phyloP scores from a whole-genome alignment of 2,113 vertebrate genomes.

The Leptosomus discolor region DNA sequence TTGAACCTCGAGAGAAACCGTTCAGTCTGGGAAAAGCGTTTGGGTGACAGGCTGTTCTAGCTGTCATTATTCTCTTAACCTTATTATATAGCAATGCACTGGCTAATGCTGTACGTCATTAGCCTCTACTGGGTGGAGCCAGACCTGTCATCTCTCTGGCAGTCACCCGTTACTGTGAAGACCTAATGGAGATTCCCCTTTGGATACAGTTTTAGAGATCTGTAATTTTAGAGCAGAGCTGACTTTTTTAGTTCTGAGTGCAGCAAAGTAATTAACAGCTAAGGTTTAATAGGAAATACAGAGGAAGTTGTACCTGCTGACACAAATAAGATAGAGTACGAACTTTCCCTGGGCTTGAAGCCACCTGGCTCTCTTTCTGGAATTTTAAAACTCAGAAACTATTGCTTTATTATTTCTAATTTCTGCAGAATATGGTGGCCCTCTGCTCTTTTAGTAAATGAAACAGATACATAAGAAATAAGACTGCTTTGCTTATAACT shows the following conservation, averaged over 20 bases:
- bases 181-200: not conserved
- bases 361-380: not conserved
- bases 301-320: not conserved
- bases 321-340: not conserved
- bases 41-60: not conserved
- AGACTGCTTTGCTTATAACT: not conserved
- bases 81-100: not conserved
- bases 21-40: not conserved
- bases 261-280: constrained; percentile 14
- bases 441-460: not conserved
- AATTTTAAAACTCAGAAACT: not conserved
- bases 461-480: not conserved
- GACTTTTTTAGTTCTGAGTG: not conserved
- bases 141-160: not conserved
- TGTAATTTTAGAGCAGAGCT: not conserved
- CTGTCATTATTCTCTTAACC: not conserved
- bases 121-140: not conserved
- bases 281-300: not conserved
- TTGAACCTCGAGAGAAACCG: not conserved
- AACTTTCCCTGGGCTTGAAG: not conserved
- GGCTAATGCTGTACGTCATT: not conserved
- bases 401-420: constrained; percentile 2
- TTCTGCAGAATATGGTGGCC: not conserved
- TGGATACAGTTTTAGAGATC: not conserved
- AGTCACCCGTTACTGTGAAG: not conserved